Evolutionary conservation across 2,113 vertebrate genomes (phyloP).

Genomic region (Myotis yumanensis): DNA sequence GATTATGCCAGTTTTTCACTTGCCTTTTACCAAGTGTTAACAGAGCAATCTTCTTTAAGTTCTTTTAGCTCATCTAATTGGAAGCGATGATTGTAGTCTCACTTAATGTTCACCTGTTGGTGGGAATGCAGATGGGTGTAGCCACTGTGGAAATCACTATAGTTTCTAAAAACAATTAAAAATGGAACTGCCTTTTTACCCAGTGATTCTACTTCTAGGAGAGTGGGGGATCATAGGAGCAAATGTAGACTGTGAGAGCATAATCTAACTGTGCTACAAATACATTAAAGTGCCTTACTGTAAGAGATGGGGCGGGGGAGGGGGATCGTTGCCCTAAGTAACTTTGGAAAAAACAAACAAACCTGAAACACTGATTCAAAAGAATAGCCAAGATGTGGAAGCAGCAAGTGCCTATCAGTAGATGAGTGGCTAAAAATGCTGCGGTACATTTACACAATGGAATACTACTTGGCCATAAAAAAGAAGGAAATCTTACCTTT

Average conservation of each 20-base stretch:
- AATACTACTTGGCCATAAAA: background rate
- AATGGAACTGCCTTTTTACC: background rate
- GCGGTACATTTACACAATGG: background rate
- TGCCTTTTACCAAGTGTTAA: background rate
- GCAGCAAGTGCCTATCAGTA: background rate
- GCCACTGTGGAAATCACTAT: background rate
- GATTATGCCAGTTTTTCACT: background rate
- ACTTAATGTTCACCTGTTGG: background rate
- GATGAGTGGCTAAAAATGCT: background rate
- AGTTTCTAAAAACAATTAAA: background rate
- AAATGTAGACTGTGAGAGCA: no score
- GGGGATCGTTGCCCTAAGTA: background rate
- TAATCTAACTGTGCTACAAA: no score
- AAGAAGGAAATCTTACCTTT: background rate
- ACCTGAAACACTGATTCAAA: background rate
- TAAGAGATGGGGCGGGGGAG: fast-evolving
- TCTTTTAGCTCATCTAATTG: background rate
- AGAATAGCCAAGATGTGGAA: background rate
- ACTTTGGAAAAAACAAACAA: background rate
- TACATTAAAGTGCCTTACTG: background rate
- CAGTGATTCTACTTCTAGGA: background rate
- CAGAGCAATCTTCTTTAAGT: background rate
- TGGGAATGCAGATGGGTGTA: background rate
- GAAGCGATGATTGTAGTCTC: background rate
- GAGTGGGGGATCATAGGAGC: no score